phyloP scores from a whole-genome alignment of 2,888 invertebrate species.

The Pinctada fucata region DNA sequence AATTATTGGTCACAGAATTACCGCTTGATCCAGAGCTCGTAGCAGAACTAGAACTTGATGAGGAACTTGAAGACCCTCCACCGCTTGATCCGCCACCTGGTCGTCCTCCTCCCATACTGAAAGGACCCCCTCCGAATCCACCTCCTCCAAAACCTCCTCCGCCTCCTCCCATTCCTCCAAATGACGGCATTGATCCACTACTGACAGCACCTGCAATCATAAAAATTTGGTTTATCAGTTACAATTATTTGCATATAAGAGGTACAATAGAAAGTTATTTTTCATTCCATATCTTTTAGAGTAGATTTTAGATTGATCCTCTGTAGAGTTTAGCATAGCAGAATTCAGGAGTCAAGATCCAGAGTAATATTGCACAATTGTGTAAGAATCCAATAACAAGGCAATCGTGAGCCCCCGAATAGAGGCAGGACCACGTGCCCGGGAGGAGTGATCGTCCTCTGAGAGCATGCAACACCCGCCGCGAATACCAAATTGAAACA shows the following conservation, averaged over 20 bases:
- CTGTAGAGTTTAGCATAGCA: too few relatives aligned
- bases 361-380: too few relatives aligned
- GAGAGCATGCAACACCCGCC: too few relatives aligned
- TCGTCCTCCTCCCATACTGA: conserved; percentile 8
- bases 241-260: not conserved
- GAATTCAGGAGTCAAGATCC: too few relatives aligned
- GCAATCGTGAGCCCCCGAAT: too few relatives aligned
- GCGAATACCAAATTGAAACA: too few relatives aligned
- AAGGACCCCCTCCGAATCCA: conserved; percentile 5
- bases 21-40: not conserved
- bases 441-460: too few relatives aligned
- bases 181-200: not conserved
- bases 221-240: not conserved
- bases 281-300: too few relatives aligned
- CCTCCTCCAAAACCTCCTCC: conserved; percentile 13
- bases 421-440: too few relatives aligned
- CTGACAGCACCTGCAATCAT: not conserved
- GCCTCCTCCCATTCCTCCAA: conserved; percentile 15
- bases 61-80: conserved; percentile 4
- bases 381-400: too few relatives aligned
- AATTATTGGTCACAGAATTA: not conserved
- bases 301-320: too few relatives aligned
- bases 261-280: too few relatives aligned
- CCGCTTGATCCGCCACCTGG: conserved; percentile 10
- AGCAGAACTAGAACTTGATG: not conserved